A percentile compares a stretch with the other conserved stretches of the same genome.
Evolutionary conservation across 2,797 vertebrate species (phyloP).

Genomic region (Okamejei kenojei): DNA sequence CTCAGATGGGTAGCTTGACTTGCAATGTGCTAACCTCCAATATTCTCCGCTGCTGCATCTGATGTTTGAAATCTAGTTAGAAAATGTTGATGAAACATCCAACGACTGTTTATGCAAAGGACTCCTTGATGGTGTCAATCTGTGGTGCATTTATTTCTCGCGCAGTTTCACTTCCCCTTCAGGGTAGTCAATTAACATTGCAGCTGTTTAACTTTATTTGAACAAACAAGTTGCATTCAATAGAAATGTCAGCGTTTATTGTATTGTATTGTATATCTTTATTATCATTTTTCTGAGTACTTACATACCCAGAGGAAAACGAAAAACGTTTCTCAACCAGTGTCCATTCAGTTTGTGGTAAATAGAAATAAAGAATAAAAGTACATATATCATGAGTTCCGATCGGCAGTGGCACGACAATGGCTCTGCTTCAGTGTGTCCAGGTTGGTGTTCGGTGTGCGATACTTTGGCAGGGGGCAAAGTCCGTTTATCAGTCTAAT

Average conservation of each 20-base stretch:
- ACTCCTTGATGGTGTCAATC: not conserved
- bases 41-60: not conserved
- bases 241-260: not conserved
- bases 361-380: too few relatives aligned
- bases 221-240: not conserved
- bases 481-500: too few relatives aligned
- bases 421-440: too few relatives aligned
- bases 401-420: too few relatives aligned
- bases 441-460: too few relatives aligned
- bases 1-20: not conserved
- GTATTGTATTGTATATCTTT: too few relatives aligned
- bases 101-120: not conserved
- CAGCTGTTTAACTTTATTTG: conserved; percentile 3
- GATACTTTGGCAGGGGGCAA: too few relatives aligned
- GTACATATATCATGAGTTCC: too few relatives aligned
- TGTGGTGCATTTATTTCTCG: not conserved
- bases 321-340: too few relatives aligned
- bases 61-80: not conserved
- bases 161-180: not conserved
- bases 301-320: too few relatives aligned
- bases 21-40: not conserved
- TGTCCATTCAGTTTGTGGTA: too few relatives aligned
- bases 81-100: not conserved
- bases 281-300: too few relatives aligned
- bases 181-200: conserved; percentile 1